Evolutionary conservation across 1,140 invertebrate genomes (phyloP), one percentile per base, ranked within the genome.

Genomic region (Oppia nitens): DNA sequence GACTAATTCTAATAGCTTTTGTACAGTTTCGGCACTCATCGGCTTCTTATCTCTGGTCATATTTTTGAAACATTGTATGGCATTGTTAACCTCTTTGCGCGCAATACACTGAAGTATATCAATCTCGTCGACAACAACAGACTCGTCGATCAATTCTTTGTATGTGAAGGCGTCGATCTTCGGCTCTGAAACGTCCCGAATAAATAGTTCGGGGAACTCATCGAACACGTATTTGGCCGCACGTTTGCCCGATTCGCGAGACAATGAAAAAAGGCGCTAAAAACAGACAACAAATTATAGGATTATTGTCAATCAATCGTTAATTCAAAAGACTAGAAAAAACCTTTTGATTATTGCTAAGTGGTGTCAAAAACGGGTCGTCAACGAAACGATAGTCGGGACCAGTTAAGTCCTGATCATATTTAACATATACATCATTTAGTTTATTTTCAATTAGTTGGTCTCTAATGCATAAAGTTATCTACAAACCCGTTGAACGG

Each of bases 311-410:
- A 57, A 48, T 24, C 11, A 51, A 23, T 49, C 20, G 29, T 28
- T 45, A 27, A 24, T 59, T 0, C 24, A 60, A 54, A 17, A 17
- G 55, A 64, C 40, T 3, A 40, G 23, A 2, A 47, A 40, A 50
- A 63, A 61, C 66, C 57, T 67, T 69, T 2, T 60, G 70, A 47
- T 73, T 66, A 71, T 82, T 83, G n/a, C 83, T 85, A 50, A 74
- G 69, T n/a, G 89, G 89, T 64, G 83, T 83, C 2, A 93, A 73
- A 69, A 77, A 91, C 3, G 89, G 88, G 74, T 94, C 90, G 78
- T 94, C 88, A 66, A 87, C 82, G 69, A 81, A 93, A 69, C 85
- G 86, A 68, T 86, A 92, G 70, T 86, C 81, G 23, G 85, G 73
- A n/a, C 83, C 85, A 20, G 82, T 86, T 28, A 77, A 75, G 73